Evolutionary conservation across 2,888 invertebrate genomes (phyloP).

Genomic region (Cyrtodaria siliqua): DNA sequence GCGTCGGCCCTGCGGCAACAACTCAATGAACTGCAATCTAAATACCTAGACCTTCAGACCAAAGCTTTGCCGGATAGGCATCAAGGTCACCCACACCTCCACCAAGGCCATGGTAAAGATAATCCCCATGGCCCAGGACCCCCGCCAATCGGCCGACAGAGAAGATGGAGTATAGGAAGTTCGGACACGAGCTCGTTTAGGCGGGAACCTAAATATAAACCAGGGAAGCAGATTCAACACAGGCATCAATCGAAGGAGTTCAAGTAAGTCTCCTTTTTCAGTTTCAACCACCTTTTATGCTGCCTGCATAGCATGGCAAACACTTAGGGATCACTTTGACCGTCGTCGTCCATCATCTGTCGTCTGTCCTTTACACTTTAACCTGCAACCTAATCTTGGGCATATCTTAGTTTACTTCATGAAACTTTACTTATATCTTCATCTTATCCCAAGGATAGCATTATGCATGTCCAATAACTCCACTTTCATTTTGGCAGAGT

Average conservation of each 20-base stretch:
- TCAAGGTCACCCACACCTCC: slow-evolving; percentile 13
- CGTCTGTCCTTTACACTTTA: too few relatives aligned
- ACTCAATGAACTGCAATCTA: slow-evolving; percentile 78
- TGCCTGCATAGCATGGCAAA: too few relatives aligned
- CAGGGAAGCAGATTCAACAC: slow-evolving; percentile 60
- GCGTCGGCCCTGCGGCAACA: slow-evolving; percentile 70
- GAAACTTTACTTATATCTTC: too few relatives aligned
- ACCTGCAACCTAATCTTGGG: too few relatives aligned
- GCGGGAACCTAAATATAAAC: slow-evolving; percentile 62
- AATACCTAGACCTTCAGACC: slow-evolving; percentile 79
- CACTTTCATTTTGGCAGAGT: too few relatives aligned
- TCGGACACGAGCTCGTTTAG: slow-evolving; percentile 78
- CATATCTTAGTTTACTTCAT: too few relatives aligned
- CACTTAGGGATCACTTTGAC: too few relatives aligned
- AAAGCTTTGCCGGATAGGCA: slow-evolving; percentile 72
- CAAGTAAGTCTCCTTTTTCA: too few relatives aligned
- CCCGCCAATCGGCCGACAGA: slow-evolving; percentile 56
- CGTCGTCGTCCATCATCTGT: too few relatives aligned
- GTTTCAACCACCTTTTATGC: too few relatives aligned
- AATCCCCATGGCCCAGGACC: slow-evolving; percentile 34
- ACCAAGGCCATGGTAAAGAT: slow-evolving; percentile 23
- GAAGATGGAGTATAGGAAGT: slow-evolving; percentile 80
- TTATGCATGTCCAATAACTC: too few relatives aligned
- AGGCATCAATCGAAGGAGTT: slow-evolving; percentile 62
- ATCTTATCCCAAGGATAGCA: too few relatives aligned